These are phyloP conservation scores for Limonius californicus DNA, from an alignment of 1,140 invertebrate species.

Conservation along the genomic window DNA sequence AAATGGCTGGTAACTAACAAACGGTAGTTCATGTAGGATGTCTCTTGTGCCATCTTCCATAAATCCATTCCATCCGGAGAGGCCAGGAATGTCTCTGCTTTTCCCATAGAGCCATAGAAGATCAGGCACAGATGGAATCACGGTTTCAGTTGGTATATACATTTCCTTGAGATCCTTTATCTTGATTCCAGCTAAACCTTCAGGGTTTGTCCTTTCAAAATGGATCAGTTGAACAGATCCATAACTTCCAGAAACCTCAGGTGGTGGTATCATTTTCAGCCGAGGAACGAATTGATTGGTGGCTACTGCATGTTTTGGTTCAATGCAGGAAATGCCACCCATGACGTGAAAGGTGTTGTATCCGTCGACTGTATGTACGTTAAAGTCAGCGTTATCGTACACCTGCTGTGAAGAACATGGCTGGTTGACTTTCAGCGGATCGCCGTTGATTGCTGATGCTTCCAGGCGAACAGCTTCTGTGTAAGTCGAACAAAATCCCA, in stretches of 20 bases:
- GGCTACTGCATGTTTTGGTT: not conserved
- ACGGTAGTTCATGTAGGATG: not conserved
- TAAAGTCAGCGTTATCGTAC: slow-evolving; percentile 39
- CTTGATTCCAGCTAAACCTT: not conserved
- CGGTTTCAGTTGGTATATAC: not conserved
- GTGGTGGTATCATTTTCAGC: not conserved
- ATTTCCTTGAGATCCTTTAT: not conserved
- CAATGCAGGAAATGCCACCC: slow-evolving; percentile 31
- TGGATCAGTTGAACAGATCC: not conserved
- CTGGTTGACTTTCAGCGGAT: slow-evolving; percentile 20
- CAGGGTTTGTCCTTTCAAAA: not conserved
- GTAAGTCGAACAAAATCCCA: slow-evolving; percentile 36
- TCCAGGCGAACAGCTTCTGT: slow-evolving; percentile 26
- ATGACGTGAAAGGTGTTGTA: slow-evolving; percentile 36
- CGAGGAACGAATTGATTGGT: not conserved
- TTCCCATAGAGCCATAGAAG: not conserved
- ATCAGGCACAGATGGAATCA: not conserved
- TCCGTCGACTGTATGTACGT: slow-evolving; percentile 34
- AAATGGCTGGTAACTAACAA: slow-evolving; percentile 23
- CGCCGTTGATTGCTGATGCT: slow-evolving; percentile 26
- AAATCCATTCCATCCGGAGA: slow-evolving; percentile 5
- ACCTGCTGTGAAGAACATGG: slow-evolving; percentile 35
- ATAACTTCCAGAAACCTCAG: not conserved
- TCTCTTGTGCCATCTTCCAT: not conserved
- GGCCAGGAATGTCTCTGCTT: not conserved